phyloP scores from a whole-genome alignment of 2,888 invertebrate species.

The Blomia tropicalis region DNA sequence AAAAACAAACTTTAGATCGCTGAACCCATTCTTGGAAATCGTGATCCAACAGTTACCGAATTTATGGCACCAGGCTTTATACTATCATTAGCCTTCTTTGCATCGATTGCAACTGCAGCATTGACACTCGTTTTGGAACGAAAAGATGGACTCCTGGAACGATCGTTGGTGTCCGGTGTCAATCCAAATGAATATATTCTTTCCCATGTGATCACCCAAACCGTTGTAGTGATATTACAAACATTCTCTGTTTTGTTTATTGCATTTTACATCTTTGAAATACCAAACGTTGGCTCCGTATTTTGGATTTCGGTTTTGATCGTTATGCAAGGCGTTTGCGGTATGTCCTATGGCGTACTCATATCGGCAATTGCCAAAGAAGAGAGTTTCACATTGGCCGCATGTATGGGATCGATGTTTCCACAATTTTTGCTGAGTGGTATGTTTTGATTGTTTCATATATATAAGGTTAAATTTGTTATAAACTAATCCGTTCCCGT shows the following conservation, averaged over 20 bases:
- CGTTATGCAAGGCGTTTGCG: constrained; percentile 74
- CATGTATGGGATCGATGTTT: constrained; percentile 67
- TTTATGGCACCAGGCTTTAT: constrained; percentile 91
- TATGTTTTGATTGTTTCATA: neutral
- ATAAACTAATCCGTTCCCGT: too few species aligned
- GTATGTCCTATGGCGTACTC: constrained; percentile 90
- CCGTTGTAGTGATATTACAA: constrained; percentile 86
- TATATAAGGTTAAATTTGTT: too few species aligned
- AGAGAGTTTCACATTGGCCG: constrained; percentile 60
- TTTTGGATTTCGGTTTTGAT: constrained; percentile 66
- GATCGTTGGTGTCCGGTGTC: constrained; percentile 85
- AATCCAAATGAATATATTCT: constrained; percentile 75
- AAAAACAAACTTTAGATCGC: neutral
- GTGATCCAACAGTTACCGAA: constrained; percentile 74
- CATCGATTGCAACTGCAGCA: constrained; percentile 81
- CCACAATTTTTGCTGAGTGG: constrained; percentile 56
- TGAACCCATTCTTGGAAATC: constrained; percentile 19
- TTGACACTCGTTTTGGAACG: constrained; percentile 75
- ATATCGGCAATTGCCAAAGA: constrained; percentile 80
- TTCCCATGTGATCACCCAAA: constrained; percentile 82
- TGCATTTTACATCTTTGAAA: constrained; percentile 73
- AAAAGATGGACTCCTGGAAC: constrained; percentile 72
- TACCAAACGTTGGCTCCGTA: constrained; percentile 75
- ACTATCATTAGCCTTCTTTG: constrained; percentile 66
- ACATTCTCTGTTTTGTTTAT: constrained; percentile 63